A percentile compares a stretch with the other conserved stretches of the same genome.
Conservation (phyloP, 2,888 invertebrate genomes). For the Eucera pruinosa region DNA sequence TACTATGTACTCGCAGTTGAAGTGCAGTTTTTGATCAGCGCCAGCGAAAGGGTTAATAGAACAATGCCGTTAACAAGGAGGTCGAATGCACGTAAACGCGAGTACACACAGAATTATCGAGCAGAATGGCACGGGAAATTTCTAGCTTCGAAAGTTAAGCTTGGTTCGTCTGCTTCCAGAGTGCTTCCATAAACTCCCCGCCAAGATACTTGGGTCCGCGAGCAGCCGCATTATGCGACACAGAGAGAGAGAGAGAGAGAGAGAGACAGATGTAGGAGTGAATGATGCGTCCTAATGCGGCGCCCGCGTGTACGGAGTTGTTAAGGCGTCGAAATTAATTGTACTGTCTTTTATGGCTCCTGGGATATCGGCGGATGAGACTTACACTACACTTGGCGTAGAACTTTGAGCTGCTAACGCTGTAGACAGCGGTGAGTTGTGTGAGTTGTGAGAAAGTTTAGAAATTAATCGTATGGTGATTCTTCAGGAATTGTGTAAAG, state of each 20-base stretch:
- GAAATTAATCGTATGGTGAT: neutral
- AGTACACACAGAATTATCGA: neutral
- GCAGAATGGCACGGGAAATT: slow-evolving; percentile 15
- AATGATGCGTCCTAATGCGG: slow-evolving; percentile 47
- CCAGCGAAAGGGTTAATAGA: too few relatives aligned
- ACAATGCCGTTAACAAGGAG: too few relatives aligned
- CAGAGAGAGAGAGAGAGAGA: neutral
- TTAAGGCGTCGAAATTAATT: slow-evolving; percentile 44
- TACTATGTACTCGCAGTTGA: too few relatives aligned
- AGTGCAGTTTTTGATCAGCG: too few relatives aligned
- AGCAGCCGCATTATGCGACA: slow-evolving; percentile 39
- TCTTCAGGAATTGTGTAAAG: too few relatives aligned
- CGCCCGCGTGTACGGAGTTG: slow-evolving; percentile 23
- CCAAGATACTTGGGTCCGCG: slow-evolving; percentile 17
- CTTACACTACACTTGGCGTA: neutral
- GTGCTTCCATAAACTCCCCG: slow-evolving; percentile 37
- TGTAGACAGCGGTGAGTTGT: neutral
- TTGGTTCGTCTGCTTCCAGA: slow-evolving; percentile 12
- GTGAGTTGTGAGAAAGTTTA: neutral
- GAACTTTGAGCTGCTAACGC: neutral
- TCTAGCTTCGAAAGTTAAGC: slow-evolving; percentile 32
- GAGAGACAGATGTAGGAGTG: slow-evolving; percentile 13
- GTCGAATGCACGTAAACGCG: neutral
- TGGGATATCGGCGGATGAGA: neutral
- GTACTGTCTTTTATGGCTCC: slow-evolving; percentile 19